phyloP scores from a whole-genome alignment of 1,140 invertebrate species.

The Drosophila nikananu region DNA sequence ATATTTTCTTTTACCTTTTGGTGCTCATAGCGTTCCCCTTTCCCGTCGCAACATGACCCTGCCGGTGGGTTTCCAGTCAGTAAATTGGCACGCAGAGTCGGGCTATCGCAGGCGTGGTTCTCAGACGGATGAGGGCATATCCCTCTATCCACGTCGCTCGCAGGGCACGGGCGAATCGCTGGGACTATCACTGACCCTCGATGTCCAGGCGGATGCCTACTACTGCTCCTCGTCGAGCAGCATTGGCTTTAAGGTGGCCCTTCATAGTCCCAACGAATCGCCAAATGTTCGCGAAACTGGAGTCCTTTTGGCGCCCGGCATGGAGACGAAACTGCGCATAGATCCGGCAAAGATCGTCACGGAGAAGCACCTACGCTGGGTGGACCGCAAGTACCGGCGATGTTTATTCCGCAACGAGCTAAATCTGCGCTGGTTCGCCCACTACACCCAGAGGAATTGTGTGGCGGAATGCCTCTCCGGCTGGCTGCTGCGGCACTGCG shows the following conservation, averaged over 20 bases:
- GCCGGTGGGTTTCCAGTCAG: conserved; percentile 58
- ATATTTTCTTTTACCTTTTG: neutral
- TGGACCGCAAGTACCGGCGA: conserved; percentile 88
- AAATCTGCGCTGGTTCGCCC: conserved; percentile 87
- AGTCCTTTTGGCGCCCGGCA: conserved; percentile 88
- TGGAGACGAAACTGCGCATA: conserved; percentile 89
- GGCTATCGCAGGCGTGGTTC: conserved; percentile 87
- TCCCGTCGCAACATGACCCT: conserved; percentile 49
- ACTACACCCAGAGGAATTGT: conserved; percentile 87
- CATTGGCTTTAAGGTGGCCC: conserved; percentile 89
- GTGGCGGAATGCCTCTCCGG: conserved; percentile 90
- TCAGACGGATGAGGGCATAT: conserved; percentile 45
- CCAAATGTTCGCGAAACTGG: conserved; percentile 91
- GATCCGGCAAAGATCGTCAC: conserved; percentile 89
- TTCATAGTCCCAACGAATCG: conserved; percentile 91
- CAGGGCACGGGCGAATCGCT: conserved; percentile 88
- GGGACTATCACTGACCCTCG: conserved; percentile 90
- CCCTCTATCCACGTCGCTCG: conserved; percentile 88
- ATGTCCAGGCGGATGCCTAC: conserved; percentile 90
- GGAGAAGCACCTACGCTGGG: conserved; percentile 86
- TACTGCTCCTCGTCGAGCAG: conserved; percentile 92
- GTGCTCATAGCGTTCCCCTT: conserved; percentile 27
- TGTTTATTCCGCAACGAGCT: conserved; percentile 91
- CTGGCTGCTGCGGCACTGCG: conserved; percentile 88
- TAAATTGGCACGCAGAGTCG: conserved; percentile 91